Evolutionary conservation across 2,888 invertebrate species (phyloP), one percentile per base, ranked within the genome.

Genomic region (Lepidonotus clava): DNA sequence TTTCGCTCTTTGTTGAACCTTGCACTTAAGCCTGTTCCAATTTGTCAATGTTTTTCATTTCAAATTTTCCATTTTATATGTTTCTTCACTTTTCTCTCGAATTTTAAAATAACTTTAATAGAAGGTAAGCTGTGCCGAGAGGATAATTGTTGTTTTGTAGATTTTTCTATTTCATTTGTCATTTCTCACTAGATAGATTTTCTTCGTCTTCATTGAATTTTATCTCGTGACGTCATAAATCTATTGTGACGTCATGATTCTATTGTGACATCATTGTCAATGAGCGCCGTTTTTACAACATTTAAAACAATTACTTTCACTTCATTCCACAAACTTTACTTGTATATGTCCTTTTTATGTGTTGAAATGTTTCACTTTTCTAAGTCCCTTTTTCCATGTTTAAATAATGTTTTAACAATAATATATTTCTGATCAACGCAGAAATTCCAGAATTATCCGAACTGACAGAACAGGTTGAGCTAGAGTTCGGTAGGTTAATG

Each of bases 91-190:
- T 46, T 11, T 46, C 18, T 46, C 8, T 46, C 18, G 18, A 46
- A 38, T 36, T 38, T 71, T 71, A 36, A 71, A 34, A 34, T 38
- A 38, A 36, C 71, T 71, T 34, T 71, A 18, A 34, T 71, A 71
- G 71, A 71, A 71, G 71, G 71, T 71, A 71, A 71, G 71, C 34
- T 38, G 38, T 71, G 71, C 18, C 36, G 24, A 71, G 24, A 18
- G 34, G 11, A 21, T 71, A 71, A n/a, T n/a, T 46, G 46, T 18
- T 18, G 61, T 61, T 61, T 28, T 61, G 28, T 61, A 18, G 28
- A n/a, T 61, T 24, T 61, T n/a, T n/a, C n/a, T n/a, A n/a, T n/a
- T n/a, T n/a, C n/a, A n/a, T n/a, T n/a, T n/a, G n/a, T n/a, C n/a
- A n/a, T n/a, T n/a, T n/a, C n/a, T n/a, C n/a, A n/a, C n/a, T n/a